Evolutionary conservation across 2,888 invertebrate genomes (phyloP), one percentile per base, ranked within the genome.

Genomic region (Neocrepidodera transversa): DNA sequence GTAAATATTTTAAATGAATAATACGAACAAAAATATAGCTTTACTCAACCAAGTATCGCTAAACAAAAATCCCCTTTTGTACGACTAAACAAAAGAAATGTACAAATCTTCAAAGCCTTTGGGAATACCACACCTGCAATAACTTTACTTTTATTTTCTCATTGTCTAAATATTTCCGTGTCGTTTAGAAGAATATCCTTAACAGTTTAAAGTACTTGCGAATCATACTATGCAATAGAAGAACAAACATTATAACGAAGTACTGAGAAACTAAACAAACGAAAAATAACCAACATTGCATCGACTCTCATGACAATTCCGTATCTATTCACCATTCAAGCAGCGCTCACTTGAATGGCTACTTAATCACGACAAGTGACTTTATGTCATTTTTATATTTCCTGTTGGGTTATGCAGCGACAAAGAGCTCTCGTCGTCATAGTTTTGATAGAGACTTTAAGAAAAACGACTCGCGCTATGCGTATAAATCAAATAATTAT

Each of bases 321-420:
- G 13, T 50, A 6, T 16, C 17, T 38, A 40, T 50, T 50, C 50
- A 50, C 50, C 53, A 45, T 53, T 53, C 53, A 45, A 53, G 35
- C 8, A 53, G 53, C 35, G 35, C 42, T 43, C 45, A 23, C 32
- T 52, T 55, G 48, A 60, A 60, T 55, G 40, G 50, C 32, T 55
- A 56, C 42, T 60, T 51, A 51, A 51, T 60, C 60, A 60, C 50
- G 20, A 51, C 47, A 45, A 60, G 54, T 54, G 36, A 38, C 48
- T 32, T 40, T 26, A 42, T 48, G 58, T 56, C 56, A 58, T 60
- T 62, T 60, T 62, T 57, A 58, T 60, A 56, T 55, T 65, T 65
- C 62, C 65, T 62, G 58, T 65, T 58, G 35, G 50, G 48, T 30
- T n/a, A 47, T 35, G 20, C 48, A 45, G 59, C 61, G 50, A 65